phyloP scores from a whole-genome alignment of 2,113 vertebrate species.

The Lophura nycthemera region DNA sequence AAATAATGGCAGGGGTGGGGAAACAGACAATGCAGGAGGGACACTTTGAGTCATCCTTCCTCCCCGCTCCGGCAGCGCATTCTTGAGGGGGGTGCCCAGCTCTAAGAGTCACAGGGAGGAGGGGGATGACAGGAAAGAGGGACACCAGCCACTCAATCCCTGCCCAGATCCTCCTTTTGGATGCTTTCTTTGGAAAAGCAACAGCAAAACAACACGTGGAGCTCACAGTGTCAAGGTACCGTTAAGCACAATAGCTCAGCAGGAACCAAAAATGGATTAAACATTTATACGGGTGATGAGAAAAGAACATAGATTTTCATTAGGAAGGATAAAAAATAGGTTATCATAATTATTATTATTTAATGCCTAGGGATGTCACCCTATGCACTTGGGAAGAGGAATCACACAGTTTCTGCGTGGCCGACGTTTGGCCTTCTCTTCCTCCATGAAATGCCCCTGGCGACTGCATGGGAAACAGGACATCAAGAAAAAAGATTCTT shows the following conservation, averaged over 20 bases:
- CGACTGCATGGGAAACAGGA: not conserved
- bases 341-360: not conserved
- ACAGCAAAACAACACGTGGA: not conserved
- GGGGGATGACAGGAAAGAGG: not conserved
- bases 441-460: not conserved
- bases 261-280: slow-evolving; percentile 13
- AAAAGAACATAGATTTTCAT: not conserved
- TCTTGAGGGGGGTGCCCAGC: not conserved
- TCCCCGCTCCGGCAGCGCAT: fast-evolving
- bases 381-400: not conserved
- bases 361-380: not conserved
- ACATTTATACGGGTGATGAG: not conserved
- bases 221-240: not conserved
- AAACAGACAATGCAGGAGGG: slow-evolving; percentile 40
- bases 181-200: not conserved
- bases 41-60: not conserved
- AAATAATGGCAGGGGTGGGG: slow-evolving; percentile 69
- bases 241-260: not conserved
- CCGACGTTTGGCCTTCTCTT: not conserved
- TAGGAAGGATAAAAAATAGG: not conserved
- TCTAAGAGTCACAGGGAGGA: not conserved
- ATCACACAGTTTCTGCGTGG: not conserved
- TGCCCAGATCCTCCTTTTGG: not conserved
- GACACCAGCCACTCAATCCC: not conserved
- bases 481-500: not conserved